phyloP scores from a whole-genome alignment of 2,113 vertebrate genomes.

The Ctenodactylus gundi region DNA sequence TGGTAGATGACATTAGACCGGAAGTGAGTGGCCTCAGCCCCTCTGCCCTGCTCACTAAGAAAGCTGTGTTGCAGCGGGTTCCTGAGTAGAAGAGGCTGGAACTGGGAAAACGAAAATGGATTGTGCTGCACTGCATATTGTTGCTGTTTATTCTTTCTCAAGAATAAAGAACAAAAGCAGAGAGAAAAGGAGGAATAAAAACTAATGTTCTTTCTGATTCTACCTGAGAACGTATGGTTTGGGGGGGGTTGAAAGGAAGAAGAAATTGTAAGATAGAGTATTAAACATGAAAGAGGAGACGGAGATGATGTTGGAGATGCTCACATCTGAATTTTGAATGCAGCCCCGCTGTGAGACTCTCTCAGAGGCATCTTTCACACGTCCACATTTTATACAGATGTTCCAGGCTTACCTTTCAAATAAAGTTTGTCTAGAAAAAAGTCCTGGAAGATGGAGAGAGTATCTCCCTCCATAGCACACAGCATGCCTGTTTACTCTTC shows the following conservation, averaged over 20 bases:
- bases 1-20: not conserved
- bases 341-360: not conserved
- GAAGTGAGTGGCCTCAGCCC: not conserved
- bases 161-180: not conserved
- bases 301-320: not conserved
- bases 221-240: not conserved
- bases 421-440: not conserved
- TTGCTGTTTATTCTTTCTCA: conserved; percentile 15
- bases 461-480: not conserved
- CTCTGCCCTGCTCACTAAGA: not conserved
- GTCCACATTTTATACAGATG: not conserved
- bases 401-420: not conserved
- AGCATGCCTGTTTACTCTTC: not conserved
- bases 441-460: not conserved
- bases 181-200: not conserved
- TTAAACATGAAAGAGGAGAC: not conserved
- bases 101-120: not conserved
- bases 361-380: not conserved
- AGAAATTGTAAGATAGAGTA: not conserved
- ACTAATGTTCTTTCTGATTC: not conserved
- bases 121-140: not conserved
- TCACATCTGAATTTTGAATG: not conserved
- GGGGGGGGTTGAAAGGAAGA: not conserved
- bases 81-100: not conserved
- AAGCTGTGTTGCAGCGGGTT: not conserved